These are phyloP conservation scores for Gryllus bimaculatus DNA, from an alignment of 1,140 invertebrate genomes.

Conservation along the genomic window DNA sequence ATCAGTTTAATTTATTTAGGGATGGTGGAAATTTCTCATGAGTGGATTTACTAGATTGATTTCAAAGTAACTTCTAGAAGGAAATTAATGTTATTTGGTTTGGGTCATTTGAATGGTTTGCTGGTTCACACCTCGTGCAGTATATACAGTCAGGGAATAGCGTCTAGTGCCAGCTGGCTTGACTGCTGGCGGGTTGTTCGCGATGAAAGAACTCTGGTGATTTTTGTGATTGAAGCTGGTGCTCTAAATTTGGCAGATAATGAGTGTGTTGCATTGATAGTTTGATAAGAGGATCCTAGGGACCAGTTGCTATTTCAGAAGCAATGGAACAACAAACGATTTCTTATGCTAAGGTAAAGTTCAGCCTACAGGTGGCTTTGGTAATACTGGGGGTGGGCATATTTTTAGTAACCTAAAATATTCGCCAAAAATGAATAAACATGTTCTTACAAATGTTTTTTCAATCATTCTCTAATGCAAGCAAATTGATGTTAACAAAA, in stretches of 20 bases:
- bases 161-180: conserved; percentile 94
- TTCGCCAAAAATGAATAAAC: too few relatives aligned
- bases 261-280: conserved; percentile 97
- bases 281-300: conserved; percentile 97
- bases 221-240: conserved; percentile 98
- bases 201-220: conserved; percentile 96
- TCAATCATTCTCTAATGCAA: too few relatives aligned
- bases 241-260: conserved; percentile 99
- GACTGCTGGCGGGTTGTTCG: conserved; percentile 93
- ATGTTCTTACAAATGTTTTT: too few relatives aligned
- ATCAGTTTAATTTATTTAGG: too few relatives aligned
- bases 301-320: conserved; percentile 99
- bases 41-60: not conserved
- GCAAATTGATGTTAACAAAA: too few relatives aligned
- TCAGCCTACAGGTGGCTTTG: not conserved
- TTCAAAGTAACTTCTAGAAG: not conserved
- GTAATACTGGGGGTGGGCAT: too few relatives aligned
- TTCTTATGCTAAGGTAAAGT: conserved; percentile 79
- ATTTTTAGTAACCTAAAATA: too few relatives aligned
- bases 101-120: conserved; percentile 48
- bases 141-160: conserved; percentile 99
- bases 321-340: conserved; percentile 99
- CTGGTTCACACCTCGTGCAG: conserved; percentile 87
- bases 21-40: too few relatives aligned
- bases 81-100: not conserved